A percentile compares a stretch with the other conserved stretches of the same genome.
phyloP scores from a whole-genome alignment of 92 coral and sea anemone genomes.

The Isaurus tuberculatus region DNA sequence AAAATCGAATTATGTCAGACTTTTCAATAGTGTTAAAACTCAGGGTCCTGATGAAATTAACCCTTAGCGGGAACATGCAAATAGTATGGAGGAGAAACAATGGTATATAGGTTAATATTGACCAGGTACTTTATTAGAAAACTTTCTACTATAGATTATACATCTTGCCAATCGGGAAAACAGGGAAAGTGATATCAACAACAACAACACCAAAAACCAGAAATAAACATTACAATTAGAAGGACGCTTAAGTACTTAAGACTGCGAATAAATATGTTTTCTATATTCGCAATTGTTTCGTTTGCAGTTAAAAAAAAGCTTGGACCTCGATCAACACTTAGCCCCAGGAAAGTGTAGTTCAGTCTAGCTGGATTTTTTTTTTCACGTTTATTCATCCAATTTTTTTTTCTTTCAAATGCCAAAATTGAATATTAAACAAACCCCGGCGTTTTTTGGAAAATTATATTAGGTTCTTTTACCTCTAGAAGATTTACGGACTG shows the following conservation, averaged over 20 bases:
- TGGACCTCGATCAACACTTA: no score
- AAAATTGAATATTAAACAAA: no score
- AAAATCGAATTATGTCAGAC: not conserved
- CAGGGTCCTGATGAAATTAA: constrained; percentile 15
- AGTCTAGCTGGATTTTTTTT: no score
- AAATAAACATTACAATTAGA: not conserved
- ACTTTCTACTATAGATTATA: constrained; percentile 12
- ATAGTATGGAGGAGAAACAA: not conserved
- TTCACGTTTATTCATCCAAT: no score
- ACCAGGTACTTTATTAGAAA: constrained; percentile 20
- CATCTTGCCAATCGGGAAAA: constrained; percentile 8
- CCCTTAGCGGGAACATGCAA: constrained; percentile 1
- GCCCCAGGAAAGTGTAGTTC: no score
- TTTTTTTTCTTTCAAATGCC: no score
- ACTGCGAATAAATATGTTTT: not conserved
- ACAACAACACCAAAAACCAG: not conserved
- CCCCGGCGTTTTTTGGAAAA: no score
- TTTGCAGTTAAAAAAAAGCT: not conserved
- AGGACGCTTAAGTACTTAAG: not conserved
- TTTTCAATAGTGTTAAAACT: constrained; percentile 13
- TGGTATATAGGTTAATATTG: not conserved
- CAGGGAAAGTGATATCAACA: constrained; percentile 1
- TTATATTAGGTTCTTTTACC: no score
- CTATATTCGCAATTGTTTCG: not conserved
- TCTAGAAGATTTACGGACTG: not conserved